phyloP scores from a whole-genome alignment of 1,140 invertebrate genomes.

The Radopholus similis region DNA sequence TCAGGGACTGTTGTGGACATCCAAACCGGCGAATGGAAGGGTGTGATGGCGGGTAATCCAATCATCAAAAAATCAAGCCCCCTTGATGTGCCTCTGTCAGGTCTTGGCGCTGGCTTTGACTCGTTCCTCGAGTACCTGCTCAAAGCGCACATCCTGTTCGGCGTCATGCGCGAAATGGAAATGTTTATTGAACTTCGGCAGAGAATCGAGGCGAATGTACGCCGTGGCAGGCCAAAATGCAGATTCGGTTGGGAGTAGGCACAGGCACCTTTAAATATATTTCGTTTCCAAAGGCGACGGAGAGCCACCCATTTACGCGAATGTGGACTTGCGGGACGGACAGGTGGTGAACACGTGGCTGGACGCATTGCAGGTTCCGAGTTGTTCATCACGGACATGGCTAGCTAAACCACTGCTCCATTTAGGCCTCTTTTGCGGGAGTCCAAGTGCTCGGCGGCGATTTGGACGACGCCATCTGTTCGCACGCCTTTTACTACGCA shows the following conservation, averaged over 20 bases:
- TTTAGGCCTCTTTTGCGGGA: slow-evolving; percentile 60
- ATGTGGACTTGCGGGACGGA: slow-evolving; percentile 72
- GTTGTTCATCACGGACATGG: not conserved
- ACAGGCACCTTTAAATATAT: slow-evolving; percentile 22
- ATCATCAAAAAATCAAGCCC: too few relatives aligned
- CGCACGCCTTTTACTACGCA: slow-evolving; percentile 69
- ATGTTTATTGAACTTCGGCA: slow-evolving; percentile 69
- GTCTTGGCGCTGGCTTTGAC: slow-evolving; percentile 71
- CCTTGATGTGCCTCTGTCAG: too few relatives aligned
- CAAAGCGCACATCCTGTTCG: slow-evolving; percentile 70
- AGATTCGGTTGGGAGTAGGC: slow-evolving; percentile 22
- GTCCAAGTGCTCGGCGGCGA: slow-evolving; percentile 69
- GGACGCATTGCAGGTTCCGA: slow-evolving; percentile 68
- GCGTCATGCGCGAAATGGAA: slow-evolving; percentile 65
- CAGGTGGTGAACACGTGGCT: slow-evolving; percentile 69
- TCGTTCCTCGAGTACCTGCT: slow-evolving; percentile 72
- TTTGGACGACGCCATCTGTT: slow-evolving; percentile 72
- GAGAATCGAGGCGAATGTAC: slow-evolving; percentile 67
- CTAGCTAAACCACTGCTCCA: slow-evolving; percentile 58
- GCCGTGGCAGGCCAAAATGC: slow-evolving; percentile 65
- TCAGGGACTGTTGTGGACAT: slow-evolving; percentile 68
- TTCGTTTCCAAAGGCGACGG: slow-evolving; percentile 62
- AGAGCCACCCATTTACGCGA: slow-evolving; percentile 70
- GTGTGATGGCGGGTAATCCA: slow-evolving; percentile 64
- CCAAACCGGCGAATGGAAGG: slow-evolving; percentile 69